Base-by-base conservation (phyloP, 1,140 invertebrate genomes). In the Ips nitidus region DNA sequence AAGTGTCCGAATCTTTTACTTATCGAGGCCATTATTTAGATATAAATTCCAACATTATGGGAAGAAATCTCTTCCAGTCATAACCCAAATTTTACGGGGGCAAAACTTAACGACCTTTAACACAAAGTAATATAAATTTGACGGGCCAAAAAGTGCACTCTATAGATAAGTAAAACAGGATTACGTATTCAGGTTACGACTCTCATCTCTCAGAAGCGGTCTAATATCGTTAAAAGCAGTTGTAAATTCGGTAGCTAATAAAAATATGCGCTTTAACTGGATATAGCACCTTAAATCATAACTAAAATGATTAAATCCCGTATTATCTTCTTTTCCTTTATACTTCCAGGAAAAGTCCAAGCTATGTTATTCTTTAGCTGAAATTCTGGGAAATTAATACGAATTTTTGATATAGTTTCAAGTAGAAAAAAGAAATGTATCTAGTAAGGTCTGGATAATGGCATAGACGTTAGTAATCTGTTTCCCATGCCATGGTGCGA, bases 211-310 rank as follows among this genome's bases (percentile, higher is more conserved):
- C 41, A 66, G 53, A 42, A 66, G 50, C 37, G 55, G 64, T 57
- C 64, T 66, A 66, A 66, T 66, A 66, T 66, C 53, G 64, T 66
- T 66, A 66, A 66, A 66, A 66, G 64, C 64, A 57, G 62, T 66
- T 66, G 64, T 66, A 66, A 66, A 66, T 66, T 66, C 58, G n/a
- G 41, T 37, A 22, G 39, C 43, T 66, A 66, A 66, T 66, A 66
- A 66, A 66, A 66, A 66, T 66, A 58, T 66, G 53, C 55, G 39
- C 53, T 58, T 58, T 58, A 66, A 66, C 55, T 58, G 64, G 56
- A 45, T 66, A 66, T 58, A 8, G 43, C 55, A 57, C 55, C 41
- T 58, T 66, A 66, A 66, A 66, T 66, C 64, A 66, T 66, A 7
- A 43, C 37, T 66, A 58, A 66, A 66, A 58, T 58, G 53, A 66